Evolutionary conservation across 2,113 vertebrate genomes (phyloP), one percentile per base, ranked within the genome.

Genomic region (Erinaceus europaeus): DNA sequence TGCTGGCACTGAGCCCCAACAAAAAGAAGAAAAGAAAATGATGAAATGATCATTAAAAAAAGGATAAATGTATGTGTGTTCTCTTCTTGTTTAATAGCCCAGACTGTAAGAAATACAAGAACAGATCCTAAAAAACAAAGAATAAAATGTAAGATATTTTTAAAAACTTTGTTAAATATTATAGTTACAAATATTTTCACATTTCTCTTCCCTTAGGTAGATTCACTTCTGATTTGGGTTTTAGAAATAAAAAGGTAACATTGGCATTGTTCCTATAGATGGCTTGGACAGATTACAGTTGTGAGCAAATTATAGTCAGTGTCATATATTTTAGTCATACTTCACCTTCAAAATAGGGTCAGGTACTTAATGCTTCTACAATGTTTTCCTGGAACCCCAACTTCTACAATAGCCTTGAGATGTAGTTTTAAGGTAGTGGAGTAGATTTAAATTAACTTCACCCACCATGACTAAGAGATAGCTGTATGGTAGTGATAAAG

Each of bases 231-330:
- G 74, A 65, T 84, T 88, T 88, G 59, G 23, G 38, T 29, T 94
- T 89, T 82, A 77, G 40, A 42, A 69, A 80, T 73, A 55, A 12
- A 73, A 34, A 55, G 48, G n/a, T 9, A 57, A 25, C 84, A 71
- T 29, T 86, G 48, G 75, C 20, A 34, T 69, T 90, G 12, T 57
- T 52, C 44, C 44, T 69, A 13, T 74, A 74, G 94, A 82, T 57
- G 53, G 25, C 38, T 91, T 57, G 23, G 65, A 61, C 76, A 96
- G 90, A 92, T 20, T 27, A 84, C 94, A 96, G 87, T 71, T 62
- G 65, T 91, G 86, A 94, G 50, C 4, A 50, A 38, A 29, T 72
- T 79, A 34, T 0, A 65, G 5, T 25, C 48, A 68, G 6, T 20
- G 36, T 68, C 29, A 44, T 76, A 44, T 76, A 69, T 69, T 93